phyloP scores from a whole-genome alignment of 2,113 vertebrate genomes.

The Eudyptes chrysolophus region DNA sequence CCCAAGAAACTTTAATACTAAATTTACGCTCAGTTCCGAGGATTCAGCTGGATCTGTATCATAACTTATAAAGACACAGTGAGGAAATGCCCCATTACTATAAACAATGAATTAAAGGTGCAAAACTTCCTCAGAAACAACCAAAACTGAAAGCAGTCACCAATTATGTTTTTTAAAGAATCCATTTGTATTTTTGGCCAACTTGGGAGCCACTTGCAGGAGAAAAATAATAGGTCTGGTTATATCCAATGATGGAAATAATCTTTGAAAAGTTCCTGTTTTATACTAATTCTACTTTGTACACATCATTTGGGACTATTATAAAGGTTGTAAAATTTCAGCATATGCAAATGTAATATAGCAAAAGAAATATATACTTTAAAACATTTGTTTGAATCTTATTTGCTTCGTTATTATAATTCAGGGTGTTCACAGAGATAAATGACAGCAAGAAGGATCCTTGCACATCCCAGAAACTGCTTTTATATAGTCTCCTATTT shows the following conservation, averaged over 20 bases:
- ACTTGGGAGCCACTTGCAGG: neutral
- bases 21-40: conserved; percentile 34
- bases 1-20: conserved; percentile 54
- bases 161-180: neutral
- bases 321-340: neutral
- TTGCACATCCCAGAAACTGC: neutral
- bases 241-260: neutral
- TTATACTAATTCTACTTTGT: neutral
- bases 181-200: neutral
- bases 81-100: neutral
- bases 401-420: neutral
- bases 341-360: neutral
- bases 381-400: neutral
- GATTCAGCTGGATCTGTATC: conserved; percentile 20
- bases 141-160: neutral
- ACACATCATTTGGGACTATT: neutral
- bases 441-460: neutral
- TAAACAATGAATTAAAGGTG: conserved; percentile 5
- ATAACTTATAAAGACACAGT: neutral
- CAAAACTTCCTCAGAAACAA: neutral
- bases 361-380: neutral
- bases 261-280: neutral
- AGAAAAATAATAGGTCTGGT: neutral
- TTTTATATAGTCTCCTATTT: neutral
- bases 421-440: neutral